Evolutionary conservation across 2,113 vertebrate species (phyloP).

Genomic region (Vulpes vulpes): DNA sequence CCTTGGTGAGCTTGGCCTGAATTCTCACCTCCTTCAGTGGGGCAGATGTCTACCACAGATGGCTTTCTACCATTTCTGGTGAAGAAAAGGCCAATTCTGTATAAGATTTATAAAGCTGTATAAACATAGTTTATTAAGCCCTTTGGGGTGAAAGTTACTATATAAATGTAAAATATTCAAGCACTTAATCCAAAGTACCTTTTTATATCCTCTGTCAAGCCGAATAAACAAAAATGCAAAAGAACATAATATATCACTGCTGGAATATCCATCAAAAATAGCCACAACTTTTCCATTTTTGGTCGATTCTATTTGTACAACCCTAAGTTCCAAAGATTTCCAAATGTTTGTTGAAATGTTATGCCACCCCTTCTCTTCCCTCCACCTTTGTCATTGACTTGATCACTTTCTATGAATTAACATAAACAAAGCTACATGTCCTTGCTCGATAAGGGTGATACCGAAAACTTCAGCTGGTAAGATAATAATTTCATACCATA

Average conservation of each 20-base stretch:
- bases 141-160: slow-evolving; percentile 56
- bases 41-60: not conserved
- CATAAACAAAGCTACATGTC: slow-evolving; percentile 8
- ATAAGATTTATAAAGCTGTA: slow-evolving; percentile 75
- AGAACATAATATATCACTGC: slow-evolving; percentile 58
- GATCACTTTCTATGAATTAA: not conserved
- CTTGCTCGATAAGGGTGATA: not conserved
- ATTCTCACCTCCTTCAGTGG: not conserved
- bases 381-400: not conserved
- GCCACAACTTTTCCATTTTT: slow-evolving; percentile 52
- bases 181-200: slow-evolving; percentile 73
- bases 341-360: slow-evolving; percentile 50
- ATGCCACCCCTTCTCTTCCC: not conserved
- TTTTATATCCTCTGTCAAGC: slow-evolving; percentile 51
- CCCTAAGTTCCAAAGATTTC: not conserved
- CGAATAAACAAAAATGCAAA: slow-evolving; percentile 76
- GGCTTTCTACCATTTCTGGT: not conserved
- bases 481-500: not conserved
- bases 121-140: slow-evolving; percentile 72
- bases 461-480: not conserved
- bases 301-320: slow-evolving; percentile 38
- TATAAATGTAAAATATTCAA: slow-evolving; percentile 69
- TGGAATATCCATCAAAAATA: slow-evolving; percentile 67
- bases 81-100: slow-evolving; percentile 45
- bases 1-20: not conserved